Base-by-base conservation (phyloP, 2,797 vertebrate genomes). In the Mus minutoides region DNA sequence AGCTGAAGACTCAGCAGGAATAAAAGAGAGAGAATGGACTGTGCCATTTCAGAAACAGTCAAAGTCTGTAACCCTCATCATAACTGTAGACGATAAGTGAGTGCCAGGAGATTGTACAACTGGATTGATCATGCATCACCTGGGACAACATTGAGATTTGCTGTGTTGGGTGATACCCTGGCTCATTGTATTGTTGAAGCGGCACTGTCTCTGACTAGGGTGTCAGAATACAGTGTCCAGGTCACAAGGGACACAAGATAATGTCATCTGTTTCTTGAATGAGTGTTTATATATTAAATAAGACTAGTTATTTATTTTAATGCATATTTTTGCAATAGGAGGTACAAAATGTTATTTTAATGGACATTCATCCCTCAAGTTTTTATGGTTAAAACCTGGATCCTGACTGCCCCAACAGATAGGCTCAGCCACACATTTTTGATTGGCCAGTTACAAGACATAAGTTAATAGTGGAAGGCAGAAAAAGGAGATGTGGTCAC, bases 1-100 rank as follows among this genome's bases (percentile, higher is more conserved):
- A 87, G 88, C n/a, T 96, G 67, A 95, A 77, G 29, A 95, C 91
- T 94, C 97, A 89, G 37, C 83, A 93, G 90, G 76, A 97, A 29
- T 56, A 96, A 71, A 97, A 29, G 95, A 94, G 80, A 29, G 80
- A 89, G 94, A 97, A 91, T 88, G 31, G 87, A 86, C 60, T 40
- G 1, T 88, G 78, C 91, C 29, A n/a, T 40, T 56, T 91, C 80
- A 94, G 90, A 98, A 90, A 80, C 88, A 90, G 60, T 85, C 85
- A 83, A 83, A 90, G 91, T 58, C 96, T 58, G 64, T 11, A 31
- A 71, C 89, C 26, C 60, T 64, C 94, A 73, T 69, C 88, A 98
- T 94, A 62, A 46, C 64, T 87, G 10, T 87, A 29, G 37, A 87
- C 73, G 96, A 2, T 0, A 94, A 91, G 73, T 54, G 76, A 94